These are phyloP conservation scores for Synergus umbraculus DNA, from an alignment of 2,888 invertebrate species.

Conservation along the genomic window DNA sequence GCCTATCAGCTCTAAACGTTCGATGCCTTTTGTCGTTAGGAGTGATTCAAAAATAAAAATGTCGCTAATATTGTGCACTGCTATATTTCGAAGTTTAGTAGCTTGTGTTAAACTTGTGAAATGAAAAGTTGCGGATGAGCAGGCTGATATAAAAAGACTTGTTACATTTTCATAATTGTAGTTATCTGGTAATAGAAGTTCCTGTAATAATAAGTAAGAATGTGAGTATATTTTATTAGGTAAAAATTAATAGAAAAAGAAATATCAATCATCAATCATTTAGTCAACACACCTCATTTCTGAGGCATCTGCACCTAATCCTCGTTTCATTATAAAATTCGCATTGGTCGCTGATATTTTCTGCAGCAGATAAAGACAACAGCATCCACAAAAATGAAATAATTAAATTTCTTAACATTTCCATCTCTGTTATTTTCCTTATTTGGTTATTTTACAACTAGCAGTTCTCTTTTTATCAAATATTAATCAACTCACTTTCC, in stretches of 20 bases:
- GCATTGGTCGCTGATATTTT: conserved; percentile 59
- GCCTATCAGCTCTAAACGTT: conserved; percentile 56
- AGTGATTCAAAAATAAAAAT: conserved; percentile 58
- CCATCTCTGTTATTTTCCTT: conserved; percentile 24
- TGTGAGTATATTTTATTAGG: neutral
- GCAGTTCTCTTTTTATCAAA: neutral
- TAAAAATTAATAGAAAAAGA: neutral
- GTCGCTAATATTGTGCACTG: conserved; percentile 63
- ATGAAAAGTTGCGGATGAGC: conserved; percentile 58
- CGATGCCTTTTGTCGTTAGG: conserved; percentile 52
- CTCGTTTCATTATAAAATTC: conserved; percentile 49
- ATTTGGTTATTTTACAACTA: conserved; percentile 13
- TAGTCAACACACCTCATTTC: conserved; percentile 59
- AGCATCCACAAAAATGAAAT: conserved; percentile 2
- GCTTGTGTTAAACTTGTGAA: conserved; percentile 60
- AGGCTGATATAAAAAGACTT: conserved; percentile 60
- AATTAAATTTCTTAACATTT: neutral
- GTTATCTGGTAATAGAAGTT: conserved; percentile 60
- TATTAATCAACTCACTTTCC: conserved; percentile 10
- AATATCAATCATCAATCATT: neutral
- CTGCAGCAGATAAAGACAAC: conserved; percentile 40
- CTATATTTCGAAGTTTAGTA: conserved; percentile 55
- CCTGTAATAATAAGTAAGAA: conserved; percentile 56
- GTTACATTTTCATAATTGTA: conserved; percentile 61
- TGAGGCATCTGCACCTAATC: conserved; percentile 59